Base-by-base conservation (phyloP, 2,113 vertebrate species). In the Podarcis muralis region DNA sequence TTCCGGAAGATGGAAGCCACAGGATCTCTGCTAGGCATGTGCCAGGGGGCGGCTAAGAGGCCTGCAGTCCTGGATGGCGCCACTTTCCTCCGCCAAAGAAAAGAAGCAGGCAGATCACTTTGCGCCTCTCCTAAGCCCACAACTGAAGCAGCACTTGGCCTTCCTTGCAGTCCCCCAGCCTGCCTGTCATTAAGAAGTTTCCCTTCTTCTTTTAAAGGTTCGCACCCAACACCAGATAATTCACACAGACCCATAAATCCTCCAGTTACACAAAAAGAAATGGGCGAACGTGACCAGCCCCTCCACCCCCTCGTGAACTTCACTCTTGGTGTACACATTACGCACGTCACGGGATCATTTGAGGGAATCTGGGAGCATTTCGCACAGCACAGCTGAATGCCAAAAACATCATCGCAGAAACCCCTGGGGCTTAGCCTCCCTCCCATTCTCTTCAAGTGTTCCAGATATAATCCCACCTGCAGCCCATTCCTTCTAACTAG, bases 151-250 rank as follows among this genome's bases (percentile, higher is more conserved):
- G 66, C 25, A 8, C 66, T 23, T 25, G 7, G 20, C 20, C 20
- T 4, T 8, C 35, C 1, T 23, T 11, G 3, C 20, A 12, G 6
- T 1, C 2, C 25, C 23, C 59, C 22, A 1, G 5, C 7, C 27
- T 20, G 11, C 37, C 11, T 53, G 48, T 8, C 13, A 71, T 7
- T 1, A 37, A 81, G 13, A 57, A 18, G 59, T 8, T 3, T 1
- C 32, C 59, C 6, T 18, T 27, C 80, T 9, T 48, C 8, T 59
- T 15, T 5, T 11, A 25, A 82, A 40, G 35, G n/a, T 0, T 1
- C 1, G 23, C 2, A 27, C 4, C 32, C 11, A 4, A 23, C 35
- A 65, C 80, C 32, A 13, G 80, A 23, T 53, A 3, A 59, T 6
- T 62, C 43, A 30, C 43, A n/a, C 25, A 53, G 6, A 6, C 69